These are phyloP conservation scores for Diarsia mendica DNA, from an alignment of 2,888 invertebrate species.

Conservation along the genomic window DNA sequence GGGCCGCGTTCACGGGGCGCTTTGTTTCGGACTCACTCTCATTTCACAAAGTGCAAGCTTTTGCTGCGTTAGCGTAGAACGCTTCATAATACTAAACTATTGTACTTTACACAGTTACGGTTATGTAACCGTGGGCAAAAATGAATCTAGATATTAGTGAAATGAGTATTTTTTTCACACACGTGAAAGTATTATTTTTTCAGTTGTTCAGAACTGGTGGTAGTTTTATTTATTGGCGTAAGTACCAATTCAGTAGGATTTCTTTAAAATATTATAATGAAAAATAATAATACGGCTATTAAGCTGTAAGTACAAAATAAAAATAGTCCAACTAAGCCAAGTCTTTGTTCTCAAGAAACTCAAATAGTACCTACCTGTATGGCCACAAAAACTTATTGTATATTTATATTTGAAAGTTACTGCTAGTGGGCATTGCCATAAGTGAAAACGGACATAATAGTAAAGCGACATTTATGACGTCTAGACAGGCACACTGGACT, in stretches of 20 bases:
- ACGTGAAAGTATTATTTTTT: slow-evolving; percentile 1
- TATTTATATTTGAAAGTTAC: slow-evolving; percentile 22
- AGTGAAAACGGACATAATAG: slow-evolving; percentile 39
- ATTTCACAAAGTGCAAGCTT: slow-evolving; percentile 87
- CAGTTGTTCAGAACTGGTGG: neutral
- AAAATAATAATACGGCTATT: too few species aligned
- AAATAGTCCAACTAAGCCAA: neutral
- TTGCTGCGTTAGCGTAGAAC: slow-evolving; percentile 79
- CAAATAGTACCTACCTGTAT: slow-evolving; percentile 1
- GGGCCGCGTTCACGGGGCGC: slow-evolving; percentile 73
- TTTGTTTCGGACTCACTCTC: slow-evolving; percentile 82
- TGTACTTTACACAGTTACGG: slow-evolving; percentile 72
- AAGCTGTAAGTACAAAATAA: neutral
- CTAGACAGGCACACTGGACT: slow-evolving; percentile 44
- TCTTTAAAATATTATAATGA: too few species aligned
- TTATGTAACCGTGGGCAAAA: slow-evolving; percentile 53
- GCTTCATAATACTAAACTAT: slow-evolving; percentile 80
- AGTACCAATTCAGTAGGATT: neutral
- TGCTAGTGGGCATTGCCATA: slow-evolving; percentile 19
- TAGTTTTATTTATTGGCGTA: neutral
- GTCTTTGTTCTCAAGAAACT: neutral
- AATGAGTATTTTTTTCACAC: slow-evolving; percentile 37
- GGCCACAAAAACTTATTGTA: slow-evolving; percentile 12
- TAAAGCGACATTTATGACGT: slow-evolving; percentile 58
- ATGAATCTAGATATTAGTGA: slow-evolving; percentile 65